Conservation (phyloP, 1,140 invertebrate genomes). For the Steinernema khuongi region DNA sequence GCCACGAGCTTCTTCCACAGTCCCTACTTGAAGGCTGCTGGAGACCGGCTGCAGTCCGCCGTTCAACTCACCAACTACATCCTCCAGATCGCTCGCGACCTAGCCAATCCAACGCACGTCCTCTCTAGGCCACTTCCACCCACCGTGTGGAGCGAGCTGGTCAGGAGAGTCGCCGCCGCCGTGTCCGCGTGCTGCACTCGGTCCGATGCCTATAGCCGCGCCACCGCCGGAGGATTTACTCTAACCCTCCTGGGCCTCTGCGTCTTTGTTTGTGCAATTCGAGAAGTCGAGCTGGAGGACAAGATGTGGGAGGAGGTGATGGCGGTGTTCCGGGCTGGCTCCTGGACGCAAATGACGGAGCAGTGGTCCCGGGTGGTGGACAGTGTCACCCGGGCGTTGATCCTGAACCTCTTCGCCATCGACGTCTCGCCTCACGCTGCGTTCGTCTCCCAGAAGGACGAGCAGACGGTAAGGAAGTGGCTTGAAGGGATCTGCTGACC, state of each 20-base stretch:
- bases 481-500: background rate
- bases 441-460: background rate
- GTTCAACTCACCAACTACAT: conserved; percentile 39
- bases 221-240: conserved; percentile 47
- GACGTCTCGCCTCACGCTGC: conserved; percentile 34
- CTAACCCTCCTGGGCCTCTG: conserved; percentile 40
- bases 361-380: conserved; percentile 44
- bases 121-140: conserved; percentile 42
- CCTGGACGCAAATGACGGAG: conserved; percentile 51
- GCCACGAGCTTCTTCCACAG: conserved; percentile 47
- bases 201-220: conserved; percentile 38
- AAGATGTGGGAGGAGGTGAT: conserved; percentile 53
- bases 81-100: conserved; percentile 39
- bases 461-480: background rate
- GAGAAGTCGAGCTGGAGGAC: conserved; percentile 49
- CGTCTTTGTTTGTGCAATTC: conserved; percentile 48
- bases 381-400: conserved; percentile 47
- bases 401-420: conserved; percentile 48
- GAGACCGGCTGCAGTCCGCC: conserved; percentile 41
- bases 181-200: conserved; percentile 32
- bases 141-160: conserved; percentile 40
- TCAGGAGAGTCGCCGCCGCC: conserved; percentile 9
- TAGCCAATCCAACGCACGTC: conserved; percentile 38
- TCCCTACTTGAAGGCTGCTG: conserved; percentile 45
- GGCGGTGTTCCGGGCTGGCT: conserved; percentile 40